Evolutionary conservation across 2,797 vertebrate genomes (phyloP).

Genomic region (Staurois parvus): DNA sequence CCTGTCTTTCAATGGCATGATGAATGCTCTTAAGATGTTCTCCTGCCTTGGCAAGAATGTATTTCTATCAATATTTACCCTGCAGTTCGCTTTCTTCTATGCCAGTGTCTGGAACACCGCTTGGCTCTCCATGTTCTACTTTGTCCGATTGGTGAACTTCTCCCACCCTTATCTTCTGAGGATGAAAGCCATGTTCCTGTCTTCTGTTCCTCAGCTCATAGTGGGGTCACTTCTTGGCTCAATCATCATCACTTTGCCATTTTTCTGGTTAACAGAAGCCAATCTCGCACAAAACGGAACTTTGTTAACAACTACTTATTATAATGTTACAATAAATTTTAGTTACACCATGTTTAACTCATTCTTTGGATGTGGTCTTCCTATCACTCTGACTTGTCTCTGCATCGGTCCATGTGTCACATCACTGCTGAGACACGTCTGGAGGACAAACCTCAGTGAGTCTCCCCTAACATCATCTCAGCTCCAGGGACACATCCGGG

Average conservation of each 20-base stretch:
- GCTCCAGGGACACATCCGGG: neutral
- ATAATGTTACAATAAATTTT: neutral
- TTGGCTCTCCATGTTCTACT: neutral
- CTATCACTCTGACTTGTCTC: neutral
- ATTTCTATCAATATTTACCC: neutral
- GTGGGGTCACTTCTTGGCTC: neutral
- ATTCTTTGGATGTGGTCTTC: neutral
- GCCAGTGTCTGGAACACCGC: neutral
- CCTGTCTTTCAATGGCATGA: neutral
- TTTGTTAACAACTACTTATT: neutral
- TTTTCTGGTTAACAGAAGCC: neutral
- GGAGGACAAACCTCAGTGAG: neutral
- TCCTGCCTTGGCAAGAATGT: neutral
- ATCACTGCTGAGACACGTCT: neutral
- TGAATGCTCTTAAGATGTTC: neutral
- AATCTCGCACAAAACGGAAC: neutral
- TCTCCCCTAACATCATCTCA: neutral
- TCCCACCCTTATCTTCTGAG: neutral
- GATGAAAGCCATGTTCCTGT: neutral
- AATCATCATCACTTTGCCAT: neutral
- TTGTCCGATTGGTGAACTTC: neutral
- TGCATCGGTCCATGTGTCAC: constrained; percentile 2
- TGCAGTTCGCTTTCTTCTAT: neutral
- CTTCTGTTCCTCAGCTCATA: neutral
- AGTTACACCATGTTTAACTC: neutral